Conservation (phyloP, 2,888 invertebrate species). For the Lucinisca nassula region DNA sequence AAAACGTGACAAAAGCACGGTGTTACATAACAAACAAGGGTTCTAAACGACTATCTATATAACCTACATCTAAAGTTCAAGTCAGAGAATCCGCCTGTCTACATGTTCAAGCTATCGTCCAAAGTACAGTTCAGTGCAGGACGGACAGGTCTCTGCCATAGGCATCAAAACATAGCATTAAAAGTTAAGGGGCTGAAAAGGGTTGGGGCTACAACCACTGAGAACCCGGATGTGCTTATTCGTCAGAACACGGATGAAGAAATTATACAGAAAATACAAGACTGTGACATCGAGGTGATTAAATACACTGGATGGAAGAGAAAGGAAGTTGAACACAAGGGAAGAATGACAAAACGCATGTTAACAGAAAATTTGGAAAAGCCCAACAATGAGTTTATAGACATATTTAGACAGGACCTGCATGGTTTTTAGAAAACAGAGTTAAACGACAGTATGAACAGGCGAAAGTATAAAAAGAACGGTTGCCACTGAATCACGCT, state of each 20-base stretch:
- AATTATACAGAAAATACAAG: neutral
- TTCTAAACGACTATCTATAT: slow-evolving; percentile 36
- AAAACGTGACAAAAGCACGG: slow-evolving; percentile 21
- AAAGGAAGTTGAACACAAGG: slow-evolving; percentile 42
- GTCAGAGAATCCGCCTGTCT: slow-evolving; percentile 35
- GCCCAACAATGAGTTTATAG: slow-evolving; percentile 37
- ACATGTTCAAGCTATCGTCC: slow-evolving; percentile 40
- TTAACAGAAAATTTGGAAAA: slow-evolving; percentile 30
- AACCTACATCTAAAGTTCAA: slow-evolving; percentile 50
- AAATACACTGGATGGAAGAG: slow-evolving; percentile 42
- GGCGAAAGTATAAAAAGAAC: slow-evolving; percentile 10
- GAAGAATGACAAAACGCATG: too few relatives aligned
- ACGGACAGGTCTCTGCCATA: slow-evolving; percentile 48
- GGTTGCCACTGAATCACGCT: slow-evolving; percentile 31
- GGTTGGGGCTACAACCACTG: neutral
- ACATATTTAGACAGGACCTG: slow-evolving; percentile 27
- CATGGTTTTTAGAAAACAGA: slow-evolving; percentile 13
- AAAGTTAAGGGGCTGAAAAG: slow-evolving; percentile 39
- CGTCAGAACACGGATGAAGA: neutral
- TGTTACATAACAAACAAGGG: slow-evolving; percentile 20
- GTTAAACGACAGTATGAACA: slow-evolving; percentile 42
- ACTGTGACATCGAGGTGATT: neutral
- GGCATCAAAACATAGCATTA: slow-evolving; percentile 52
- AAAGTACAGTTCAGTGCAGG: slow-evolving; percentile 34
- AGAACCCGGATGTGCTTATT: slow-evolving; percentile 35